These are phyloP conservation scores for Scolopax bukidnonensis DNA, from an alignment of 2,797 vertebrate genomes.

Conservation along the genomic window DNA sequence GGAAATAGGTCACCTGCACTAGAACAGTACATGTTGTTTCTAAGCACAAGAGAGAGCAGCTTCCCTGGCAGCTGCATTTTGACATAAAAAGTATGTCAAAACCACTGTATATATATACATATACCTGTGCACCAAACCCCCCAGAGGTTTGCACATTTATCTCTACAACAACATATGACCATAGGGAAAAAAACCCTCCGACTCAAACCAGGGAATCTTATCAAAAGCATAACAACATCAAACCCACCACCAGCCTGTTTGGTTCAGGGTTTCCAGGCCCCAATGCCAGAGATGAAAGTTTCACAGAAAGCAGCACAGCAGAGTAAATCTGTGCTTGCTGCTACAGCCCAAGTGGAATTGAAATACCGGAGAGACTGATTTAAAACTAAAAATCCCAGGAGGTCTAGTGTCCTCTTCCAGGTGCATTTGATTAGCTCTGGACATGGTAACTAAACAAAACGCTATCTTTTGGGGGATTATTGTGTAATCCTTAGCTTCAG, in stretches of 20 bases:
- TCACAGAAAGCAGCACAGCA: background rate
- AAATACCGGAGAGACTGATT: background rate
- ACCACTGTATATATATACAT: background rate
- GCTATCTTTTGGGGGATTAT: background rate
- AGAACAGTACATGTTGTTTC: background rate
- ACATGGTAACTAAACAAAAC: background rate
- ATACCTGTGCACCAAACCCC: background rate
- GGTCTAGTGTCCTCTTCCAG: background rate
- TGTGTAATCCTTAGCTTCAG: background rate
- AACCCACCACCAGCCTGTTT: background rate
- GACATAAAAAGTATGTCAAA: background rate
- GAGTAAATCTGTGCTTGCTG: background rate
- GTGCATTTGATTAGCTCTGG: background rate
- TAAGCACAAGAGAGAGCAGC: background rate
- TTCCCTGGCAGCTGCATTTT: background rate
- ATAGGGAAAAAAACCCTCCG: background rate
- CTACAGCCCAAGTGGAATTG: background rate
- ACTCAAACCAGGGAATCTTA: background rate
- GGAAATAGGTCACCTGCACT: conserved; percentile 15
- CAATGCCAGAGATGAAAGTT: background rate
- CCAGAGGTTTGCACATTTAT: background rate
- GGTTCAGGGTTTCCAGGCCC: background rate
- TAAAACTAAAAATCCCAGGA: background rate
- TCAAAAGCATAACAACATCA: background rate
- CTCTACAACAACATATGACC: background rate